A percentile compares a stretch with the other conserved stretches of the same genome.
Conservation (phyloP, 2,888 invertebrate species). For the Barypeithes pellucidus region DNA sequence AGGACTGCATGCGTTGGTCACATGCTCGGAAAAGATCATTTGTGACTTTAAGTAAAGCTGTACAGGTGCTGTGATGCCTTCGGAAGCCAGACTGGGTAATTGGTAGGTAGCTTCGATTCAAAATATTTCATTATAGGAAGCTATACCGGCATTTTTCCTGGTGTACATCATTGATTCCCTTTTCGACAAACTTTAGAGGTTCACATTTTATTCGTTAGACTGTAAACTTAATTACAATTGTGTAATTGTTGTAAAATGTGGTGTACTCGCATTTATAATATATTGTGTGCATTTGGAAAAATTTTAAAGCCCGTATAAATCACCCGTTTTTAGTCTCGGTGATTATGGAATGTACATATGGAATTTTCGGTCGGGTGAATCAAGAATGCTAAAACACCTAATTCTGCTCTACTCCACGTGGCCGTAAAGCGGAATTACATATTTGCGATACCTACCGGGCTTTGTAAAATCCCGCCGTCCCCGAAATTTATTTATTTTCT, state of each 20-base stretch:
- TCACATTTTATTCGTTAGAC: slow-evolving; percentile 39
- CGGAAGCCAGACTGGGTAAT: no score
- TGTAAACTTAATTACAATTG: slow-evolving; percentile 50
- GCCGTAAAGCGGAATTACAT: slow-evolving; percentile 37
- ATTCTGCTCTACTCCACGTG: slow-evolving; percentile 34
- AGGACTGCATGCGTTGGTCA: no score
- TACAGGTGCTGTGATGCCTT: no score
- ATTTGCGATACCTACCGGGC: slow-evolving; percentile 33
- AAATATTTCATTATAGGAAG: no score
- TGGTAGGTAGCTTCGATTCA: no score
- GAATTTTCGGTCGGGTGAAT: slow-evolving; percentile 68
- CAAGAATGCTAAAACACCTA: slow-evolving; percentile 66
- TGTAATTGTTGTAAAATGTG: slow-evolving; percentile 44
- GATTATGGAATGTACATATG: slow-evolving; percentile 69
- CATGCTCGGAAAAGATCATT: no score
- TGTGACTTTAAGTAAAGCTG: no score
- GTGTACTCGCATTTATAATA: slow-evolving; percentile 55
- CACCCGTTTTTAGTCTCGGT: slow-evolving; percentile 63
- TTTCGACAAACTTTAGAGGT: slow-evolving; percentile 32
- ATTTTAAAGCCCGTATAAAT: slow-evolving; percentile 65
- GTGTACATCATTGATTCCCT: slow-evolving; percentile 5
- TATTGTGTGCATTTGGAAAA: slow-evolving; percentile 57
- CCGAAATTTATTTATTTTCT: slow-evolving; percentile 41
- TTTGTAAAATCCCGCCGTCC: slow-evolving; percentile 31
- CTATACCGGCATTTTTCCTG: slow-evolving; percentile 9